Percentiles rank a stretch among this genome's conserved stretches.
Conservation (phyloP, 2,113 vertebrate species). For the Urocitellus parryii region DNA sequence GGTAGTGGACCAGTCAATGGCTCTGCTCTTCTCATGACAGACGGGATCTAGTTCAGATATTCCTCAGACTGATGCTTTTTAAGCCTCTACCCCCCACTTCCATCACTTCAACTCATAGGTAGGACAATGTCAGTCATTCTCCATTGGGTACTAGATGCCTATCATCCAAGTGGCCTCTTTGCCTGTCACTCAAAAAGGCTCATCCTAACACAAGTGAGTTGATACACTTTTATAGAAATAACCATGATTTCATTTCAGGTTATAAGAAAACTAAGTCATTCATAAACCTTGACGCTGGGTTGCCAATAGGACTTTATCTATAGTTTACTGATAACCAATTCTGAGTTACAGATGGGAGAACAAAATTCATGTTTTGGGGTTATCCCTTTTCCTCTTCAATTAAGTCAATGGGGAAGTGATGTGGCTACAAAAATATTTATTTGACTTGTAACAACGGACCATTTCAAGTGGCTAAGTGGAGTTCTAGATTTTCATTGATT, state of each 20-base stretch:
- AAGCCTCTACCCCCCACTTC: not conserved
- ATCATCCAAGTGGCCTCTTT: not conserved
- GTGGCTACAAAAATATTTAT: not conserved
- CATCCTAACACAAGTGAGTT: not conserved
- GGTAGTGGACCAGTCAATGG: not conserved
- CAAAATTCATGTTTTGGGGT: not conserved
- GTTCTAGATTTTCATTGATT: not conserved
- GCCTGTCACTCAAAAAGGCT: not conserved
- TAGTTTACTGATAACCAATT: not conserved
- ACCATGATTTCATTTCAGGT: not conserved
- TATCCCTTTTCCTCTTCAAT: not conserved
- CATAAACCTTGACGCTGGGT: not conserved
- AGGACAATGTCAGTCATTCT: not conserved
- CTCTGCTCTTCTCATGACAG: not conserved
- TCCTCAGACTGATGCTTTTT: not conserved
- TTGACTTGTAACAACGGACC: not conserved
- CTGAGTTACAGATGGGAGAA: not conserved
- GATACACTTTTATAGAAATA: not conserved
- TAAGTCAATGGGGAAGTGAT: not conserved
- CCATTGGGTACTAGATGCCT: not conserved
- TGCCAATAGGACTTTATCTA: not conserved
- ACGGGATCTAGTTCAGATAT: not conserved
- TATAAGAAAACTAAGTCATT: not conserved
- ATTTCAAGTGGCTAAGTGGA: not conserved
- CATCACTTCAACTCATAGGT: not conserved